Evolutionary conservation across 2,888 invertebrate species (phyloP).

Genomic region (Microctonus aethiopoides): DNA sequence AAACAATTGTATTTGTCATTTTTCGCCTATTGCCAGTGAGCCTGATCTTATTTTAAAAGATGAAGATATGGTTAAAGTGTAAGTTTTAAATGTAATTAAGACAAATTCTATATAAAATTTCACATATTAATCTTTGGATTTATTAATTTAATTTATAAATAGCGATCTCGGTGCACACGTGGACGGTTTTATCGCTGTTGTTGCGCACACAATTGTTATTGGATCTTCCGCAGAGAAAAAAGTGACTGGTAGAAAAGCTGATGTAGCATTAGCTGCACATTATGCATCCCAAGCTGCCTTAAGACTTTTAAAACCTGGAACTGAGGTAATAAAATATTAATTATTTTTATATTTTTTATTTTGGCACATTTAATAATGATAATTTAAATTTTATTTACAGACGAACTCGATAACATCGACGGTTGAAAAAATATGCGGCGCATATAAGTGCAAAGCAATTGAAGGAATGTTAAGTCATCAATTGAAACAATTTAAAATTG

Average conservation of each 20-base stretch:
- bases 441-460: constrained; percentile 96
- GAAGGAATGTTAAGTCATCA: constrained; percentile 97
- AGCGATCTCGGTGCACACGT: constrained; percentile 98
- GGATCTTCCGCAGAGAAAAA: constrained; percentile 80
- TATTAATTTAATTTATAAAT: constrained; percentile 54
- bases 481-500: constrained; percentile 94
- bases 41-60: constrained; percentile 85
- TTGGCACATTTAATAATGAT: background rate
- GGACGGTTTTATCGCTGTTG: constrained; percentile 98
- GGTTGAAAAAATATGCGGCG: constrained; percentile 92
- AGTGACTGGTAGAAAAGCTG: constrained; percentile 90
- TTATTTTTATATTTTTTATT: constrained; percentile 23
- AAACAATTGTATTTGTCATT: constrained; percentile 99
- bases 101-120: background rate
- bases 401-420: constrained; percentile 92
- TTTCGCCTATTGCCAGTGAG: constrained; percentile 95
- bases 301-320: constrained; percentile 89
- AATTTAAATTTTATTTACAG: constrained; percentile 66
- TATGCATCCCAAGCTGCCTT: constrained; percentile 96
- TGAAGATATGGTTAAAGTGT: constrained; percentile 98
- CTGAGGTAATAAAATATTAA: constrained; percentile 75
- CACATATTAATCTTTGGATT: background rate
- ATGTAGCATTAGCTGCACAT: constrained; percentile 95
- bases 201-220: constrained; percentile 94
- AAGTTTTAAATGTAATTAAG: constrained; percentile 67